These are phyloP conservation scores for Centroberyx gerrardi DNA, from an alignment of 2,797 vertebrate genomes.

Conservation along the genomic window DNA sequence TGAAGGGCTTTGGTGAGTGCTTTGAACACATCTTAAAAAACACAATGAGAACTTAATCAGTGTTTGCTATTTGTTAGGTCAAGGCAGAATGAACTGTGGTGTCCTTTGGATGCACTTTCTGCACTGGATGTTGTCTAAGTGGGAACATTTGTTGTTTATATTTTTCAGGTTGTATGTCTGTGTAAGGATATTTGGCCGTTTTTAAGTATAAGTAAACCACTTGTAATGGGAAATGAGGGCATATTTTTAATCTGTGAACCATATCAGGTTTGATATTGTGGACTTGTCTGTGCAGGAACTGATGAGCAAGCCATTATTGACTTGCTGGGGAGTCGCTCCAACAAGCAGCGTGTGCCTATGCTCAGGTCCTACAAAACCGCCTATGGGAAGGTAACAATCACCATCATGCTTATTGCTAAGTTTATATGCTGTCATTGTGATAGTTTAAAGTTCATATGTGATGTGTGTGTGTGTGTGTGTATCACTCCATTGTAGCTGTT, in stretches of 20 bases:
- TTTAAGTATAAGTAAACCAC: background rate
- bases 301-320: conserved; percentile 97
- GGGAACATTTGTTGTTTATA: too few relatives aligned
- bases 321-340: conserved; percentile 93
- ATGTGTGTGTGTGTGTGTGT: background rate
- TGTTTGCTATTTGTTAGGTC: background rate
- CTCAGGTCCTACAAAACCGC: conserved; percentile 93
- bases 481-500: background rate
- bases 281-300: conserved; percentile 88
- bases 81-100: background rate
- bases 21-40: background rate
- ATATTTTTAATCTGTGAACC: background rate
- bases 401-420: background rate
- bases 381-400: conserved; percentile 92
- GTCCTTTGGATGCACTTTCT: background rate
- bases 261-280: conserved; percentile 24
- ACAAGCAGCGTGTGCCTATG: conserved; percentile 92
- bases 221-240: background rate
- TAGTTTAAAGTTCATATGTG: background rate
- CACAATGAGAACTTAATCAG: background rate
- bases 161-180: too few relatives aligned
- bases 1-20: conserved; percentile 97
- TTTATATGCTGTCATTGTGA: background rate
- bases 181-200: background rate
- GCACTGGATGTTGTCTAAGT: background rate